Evolutionary conservation across 2,797 vertebrate genomes (phyloP), one percentile per base, ranked within the genome.

Genomic region (Pteropus rufus): DNA sequence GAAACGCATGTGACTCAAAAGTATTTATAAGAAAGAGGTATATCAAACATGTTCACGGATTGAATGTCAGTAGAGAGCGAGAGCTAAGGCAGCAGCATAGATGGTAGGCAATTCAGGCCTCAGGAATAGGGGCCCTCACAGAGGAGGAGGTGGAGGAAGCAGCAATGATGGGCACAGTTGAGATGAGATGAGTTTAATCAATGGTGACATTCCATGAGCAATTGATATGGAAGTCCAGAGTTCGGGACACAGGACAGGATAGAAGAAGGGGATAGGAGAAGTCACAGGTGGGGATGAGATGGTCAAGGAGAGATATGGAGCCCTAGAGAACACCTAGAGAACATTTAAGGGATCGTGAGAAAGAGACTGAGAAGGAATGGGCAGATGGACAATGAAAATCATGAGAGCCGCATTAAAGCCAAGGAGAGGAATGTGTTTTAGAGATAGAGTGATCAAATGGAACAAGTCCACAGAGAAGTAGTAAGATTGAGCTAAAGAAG

Each of bases 131-230:
- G 46, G 3, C 3, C 8, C 24, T 82, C 85, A 64, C 0, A 15
- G 39, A 89, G 16, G 29, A 95, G 46, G n/a, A 23, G 5, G 16
- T 0, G 0, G 3, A 36, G 12, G 2, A 5, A 56, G 29, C 0
- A 0, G 1, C 73, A 49, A 1, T 14, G 2, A 18, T 46, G 18
- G 44, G 26, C 39, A 49, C n/a, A 56, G 36, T 2, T 41, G 67
- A 80, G 24, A 76, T 34, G 29, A 70, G 29, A 39, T 44, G 21
- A 60, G 26, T 69, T 94, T 46, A 24, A 26, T 46, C 8, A 15
- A 15, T 26, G 54, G 58, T 26, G 80, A n/a, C 12, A 69, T 41
- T 8, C 44, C 23, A 18, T 3, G 2, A 12, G n/a, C 24, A 36
- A 29, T 2, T 69, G 16, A 62, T 49, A 36, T 3, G 44, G 41